Evolutionary conservation across 2,113 vertebrate species (phyloP).

Genomic region (Peromyscus polionotus): DNA sequence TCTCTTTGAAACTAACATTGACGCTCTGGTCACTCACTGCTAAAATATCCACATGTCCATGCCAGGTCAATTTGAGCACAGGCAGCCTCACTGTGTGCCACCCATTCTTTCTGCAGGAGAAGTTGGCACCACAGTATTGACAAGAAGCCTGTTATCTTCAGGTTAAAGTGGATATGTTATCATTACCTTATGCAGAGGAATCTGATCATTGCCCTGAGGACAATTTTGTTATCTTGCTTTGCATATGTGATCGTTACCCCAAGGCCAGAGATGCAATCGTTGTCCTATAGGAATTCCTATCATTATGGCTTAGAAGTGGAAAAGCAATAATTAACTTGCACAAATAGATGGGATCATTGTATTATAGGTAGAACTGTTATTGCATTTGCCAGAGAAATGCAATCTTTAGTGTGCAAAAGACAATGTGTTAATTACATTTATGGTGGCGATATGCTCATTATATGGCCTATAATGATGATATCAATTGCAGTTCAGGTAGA

Average conservation of each 20-base stretch:
- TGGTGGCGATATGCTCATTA: constrained; percentile 74
- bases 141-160: constrained; percentile 64
- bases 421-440: constrained; percentile 82
- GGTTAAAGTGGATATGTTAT: constrained; percentile 68
- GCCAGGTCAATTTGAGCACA: neutral
- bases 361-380: constrained; percentile 67
- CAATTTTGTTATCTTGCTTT: constrained; percentile 78
- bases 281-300: constrained; percentile 74
- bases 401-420: constrained; percentile 74
- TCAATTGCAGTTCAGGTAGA: constrained; percentile 77
- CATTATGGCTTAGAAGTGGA: constrained; percentile 73
- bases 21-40: neutral
- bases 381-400: constrained; percentile 70
- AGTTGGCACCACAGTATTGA: neutral
- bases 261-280: constrained; percentile 76
- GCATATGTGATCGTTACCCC: constrained; percentile 79
- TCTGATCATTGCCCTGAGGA: constrained; percentile 76
- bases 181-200: constrained; percentile 67
- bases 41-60: neutral
- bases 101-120: neutral
- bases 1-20: neutral
- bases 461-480: constrained; percentile 73
- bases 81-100: neutral
- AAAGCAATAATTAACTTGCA: constrained; percentile 79
- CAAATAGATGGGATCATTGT: constrained; percentile 77